Conservation (phyloP, 2,797 vertebrate genomes). For the Kryptolebias ocellatus region DNA sequence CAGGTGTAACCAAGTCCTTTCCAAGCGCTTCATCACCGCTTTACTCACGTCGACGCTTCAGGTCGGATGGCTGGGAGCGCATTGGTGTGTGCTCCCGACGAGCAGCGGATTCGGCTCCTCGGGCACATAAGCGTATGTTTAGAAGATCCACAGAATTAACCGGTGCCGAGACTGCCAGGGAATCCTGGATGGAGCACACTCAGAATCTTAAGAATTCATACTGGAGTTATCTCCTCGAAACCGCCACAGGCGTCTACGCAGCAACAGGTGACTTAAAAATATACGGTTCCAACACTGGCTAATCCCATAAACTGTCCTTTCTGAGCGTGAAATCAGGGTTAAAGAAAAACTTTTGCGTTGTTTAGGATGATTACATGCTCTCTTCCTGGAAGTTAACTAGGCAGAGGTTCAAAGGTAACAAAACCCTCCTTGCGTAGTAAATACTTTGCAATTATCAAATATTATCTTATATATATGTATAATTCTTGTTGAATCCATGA, state of each 20-base stretch:
- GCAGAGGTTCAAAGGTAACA: not conserved
- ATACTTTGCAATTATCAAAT: conserved; percentile 12
- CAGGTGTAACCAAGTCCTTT: conserved; percentile 53
- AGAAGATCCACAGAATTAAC: conserved; percentile 11
- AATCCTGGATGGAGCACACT: not conserved
- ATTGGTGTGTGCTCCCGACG: conserved; percentile 20
- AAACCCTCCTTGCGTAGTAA: conserved; percentile 12
- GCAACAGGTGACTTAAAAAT: conserved; percentile 55
- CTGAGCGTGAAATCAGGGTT: conserved; percentile 5
- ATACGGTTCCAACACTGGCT: not conserved
- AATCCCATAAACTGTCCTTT: conserved; percentile 34
- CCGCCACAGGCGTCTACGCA: conserved; percentile 8
- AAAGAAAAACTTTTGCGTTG: conserved; percentile 25
- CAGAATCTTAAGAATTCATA: too few relatives aligned
- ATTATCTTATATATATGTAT: conserved; percentile 6
- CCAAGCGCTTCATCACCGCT: conserved; percentile 46
- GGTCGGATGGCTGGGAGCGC: conserved; percentile 35
- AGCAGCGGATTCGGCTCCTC: conserved; percentile 29
- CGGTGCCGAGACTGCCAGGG: conserved; percentile 26
- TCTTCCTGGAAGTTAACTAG: conserved; percentile 5
- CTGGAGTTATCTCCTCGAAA: conserved; percentile 10
- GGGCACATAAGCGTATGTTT: conserved; percentile 1
- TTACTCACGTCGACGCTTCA: conserved; percentile 31
- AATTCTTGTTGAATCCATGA: not conserved
- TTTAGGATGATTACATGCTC: not conserved